Percentiles rank a stretch among this genome's conserved stretches.
phyloP scores from a whole-genome alignment of 2,113 vertebrate species.

The Poeciliopsis occidentalis region DNA sequence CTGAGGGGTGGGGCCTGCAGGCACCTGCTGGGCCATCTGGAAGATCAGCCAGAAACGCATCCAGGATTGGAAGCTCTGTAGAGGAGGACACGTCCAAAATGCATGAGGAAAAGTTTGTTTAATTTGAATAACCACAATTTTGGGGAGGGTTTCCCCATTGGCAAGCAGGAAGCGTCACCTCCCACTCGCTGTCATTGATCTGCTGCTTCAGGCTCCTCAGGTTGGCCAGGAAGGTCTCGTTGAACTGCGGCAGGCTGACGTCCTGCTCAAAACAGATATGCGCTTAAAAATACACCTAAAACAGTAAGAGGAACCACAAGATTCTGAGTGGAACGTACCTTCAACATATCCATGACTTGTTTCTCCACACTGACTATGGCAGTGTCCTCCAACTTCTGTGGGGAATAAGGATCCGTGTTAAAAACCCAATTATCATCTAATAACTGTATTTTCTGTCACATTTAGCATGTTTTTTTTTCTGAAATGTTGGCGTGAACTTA shows the following conservation, averaged over 20 bases:
- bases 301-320: neutral
- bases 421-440: neutral
- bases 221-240: slow-evolving; percentile 79
- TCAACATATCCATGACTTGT: slow-evolving; percentile 83
- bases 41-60: slow-evolving; percentile 90
- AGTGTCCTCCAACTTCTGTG: slow-evolving; percentile 56
- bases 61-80: slow-evolving; percentile 87
- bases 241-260: slow-evolving; percentile 80
- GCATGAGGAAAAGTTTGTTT: neutral
- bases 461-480: neutral
- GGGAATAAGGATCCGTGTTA: neutral
- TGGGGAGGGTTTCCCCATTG: neutral
- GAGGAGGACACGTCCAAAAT: neutral
- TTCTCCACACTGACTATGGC: slow-evolving; percentile 77
- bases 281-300: neutral
- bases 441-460: neutral
- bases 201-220: slow-evolving; percentile 77
- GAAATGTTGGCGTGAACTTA: slow-evolving; percentile 36
- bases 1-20: slow-evolving; percentile 22
- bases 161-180: slow-evolving; percentile 59
- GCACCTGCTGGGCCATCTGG: slow-evolving; percentile 82
- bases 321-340: slow-evolving; percentile 74
- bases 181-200: slow-evolving; percentile 65
- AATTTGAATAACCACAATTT: neutral
- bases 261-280: slow-evolving; percentile 57